Percentiles rank a stretch among this genome's conserved stretches.
These are phyloP conservation scores for Pelvicachromis taeniatus DNA, from an alignment of 2,113 vertebrate species.

Conservation along the genomic window DNA sequence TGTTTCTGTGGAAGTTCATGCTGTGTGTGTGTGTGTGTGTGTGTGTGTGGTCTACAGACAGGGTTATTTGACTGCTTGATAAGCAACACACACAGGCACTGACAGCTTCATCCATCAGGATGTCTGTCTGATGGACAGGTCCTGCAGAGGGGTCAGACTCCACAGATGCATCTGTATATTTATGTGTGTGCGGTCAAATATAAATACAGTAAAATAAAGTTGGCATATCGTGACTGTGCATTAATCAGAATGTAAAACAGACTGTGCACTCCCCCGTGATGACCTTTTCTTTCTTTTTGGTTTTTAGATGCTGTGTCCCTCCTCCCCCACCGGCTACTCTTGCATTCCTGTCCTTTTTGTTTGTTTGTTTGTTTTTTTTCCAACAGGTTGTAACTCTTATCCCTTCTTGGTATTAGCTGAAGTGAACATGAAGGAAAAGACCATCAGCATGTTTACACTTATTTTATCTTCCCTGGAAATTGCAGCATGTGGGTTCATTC, in stretches of 20 bases:
- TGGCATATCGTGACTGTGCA: not conserved
- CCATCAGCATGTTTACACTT: not conserved
- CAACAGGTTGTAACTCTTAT: not conserved
- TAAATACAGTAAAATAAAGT: constrained; percentile 5
- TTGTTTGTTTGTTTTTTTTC: not conserved
- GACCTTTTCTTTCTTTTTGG: not conserved
- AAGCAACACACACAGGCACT: constrained; percentile 54
- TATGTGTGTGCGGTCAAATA: constrained; percentile 15
- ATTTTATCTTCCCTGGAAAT: not conserved
- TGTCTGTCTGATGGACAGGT: constrained; percentile 52
- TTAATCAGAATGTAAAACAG: constrained; percentile 34
- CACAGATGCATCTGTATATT: not conserved
- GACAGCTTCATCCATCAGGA: constrained; percentile 71
- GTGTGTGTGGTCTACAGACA: constrained; percentile 46
- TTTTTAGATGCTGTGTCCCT: not conserved
- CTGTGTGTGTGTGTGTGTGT: constrained; percentile 29
- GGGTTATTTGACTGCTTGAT: constrained; percentile 48
- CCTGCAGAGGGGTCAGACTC: constrained; percentile 48
- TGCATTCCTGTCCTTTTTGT: not conserved
- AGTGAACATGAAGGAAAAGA: not conserved
- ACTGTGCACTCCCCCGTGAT: not conserved
- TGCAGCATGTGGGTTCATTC: not conserved
- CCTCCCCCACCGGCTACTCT: not conserved
- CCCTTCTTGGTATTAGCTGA: not conserved
- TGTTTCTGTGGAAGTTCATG: not conserved